A percentile compares a stretch with the other conserved stretches of the same genome.
These are phyloP conservation scores for Geophilus truncorum DNA, from an alignment of 2,888 invertebrate genomes.

Conservation along the genomic window DNA sequence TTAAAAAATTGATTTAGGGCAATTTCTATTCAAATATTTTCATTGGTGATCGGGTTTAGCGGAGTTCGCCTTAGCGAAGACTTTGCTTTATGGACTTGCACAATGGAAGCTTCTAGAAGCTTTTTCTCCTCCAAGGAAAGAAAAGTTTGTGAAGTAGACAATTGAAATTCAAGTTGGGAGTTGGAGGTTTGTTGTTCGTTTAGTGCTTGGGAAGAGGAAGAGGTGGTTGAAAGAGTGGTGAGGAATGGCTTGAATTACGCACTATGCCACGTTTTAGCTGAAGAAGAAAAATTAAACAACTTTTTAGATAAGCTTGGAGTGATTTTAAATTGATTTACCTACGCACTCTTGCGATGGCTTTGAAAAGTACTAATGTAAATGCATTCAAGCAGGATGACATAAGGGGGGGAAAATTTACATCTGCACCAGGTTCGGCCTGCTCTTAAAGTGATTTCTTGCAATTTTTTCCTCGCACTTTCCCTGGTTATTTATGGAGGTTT, in stretches of 20 bases:
- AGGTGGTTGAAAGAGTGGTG: neutral
- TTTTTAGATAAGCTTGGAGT: neutral
- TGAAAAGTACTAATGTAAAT: neutral
- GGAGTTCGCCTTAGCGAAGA: too few species aligned
- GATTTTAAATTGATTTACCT: neutral
- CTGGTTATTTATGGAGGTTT: neutral
- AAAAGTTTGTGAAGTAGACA: neutral
- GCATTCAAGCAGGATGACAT: neutral
- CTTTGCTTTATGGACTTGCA: neutral
- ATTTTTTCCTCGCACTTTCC: neutral
- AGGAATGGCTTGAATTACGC: neutral
- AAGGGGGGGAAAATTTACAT: neutral
- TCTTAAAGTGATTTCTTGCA: too few species aligned
- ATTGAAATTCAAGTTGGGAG: neutral
- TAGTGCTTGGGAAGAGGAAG: neutral
- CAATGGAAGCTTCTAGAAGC: neutral
- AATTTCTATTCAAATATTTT: neutral
- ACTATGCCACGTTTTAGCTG: neutral
- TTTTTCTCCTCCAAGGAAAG: neutral
- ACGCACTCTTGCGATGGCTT: too few species aligned
- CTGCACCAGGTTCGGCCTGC: neutral
- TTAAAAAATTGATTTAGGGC: neutral
- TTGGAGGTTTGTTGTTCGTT: neutral
- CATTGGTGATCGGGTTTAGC: too few species aligned
- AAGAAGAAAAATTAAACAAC: neutral